Percentiles rank a stretch among this genome's conserved stretches.
These are phyloP conservation scores for Oreochromis niloticus DNA, from an alignment of 2,113 vertebrate genomes.

Conservation along the genomic window DNA sequence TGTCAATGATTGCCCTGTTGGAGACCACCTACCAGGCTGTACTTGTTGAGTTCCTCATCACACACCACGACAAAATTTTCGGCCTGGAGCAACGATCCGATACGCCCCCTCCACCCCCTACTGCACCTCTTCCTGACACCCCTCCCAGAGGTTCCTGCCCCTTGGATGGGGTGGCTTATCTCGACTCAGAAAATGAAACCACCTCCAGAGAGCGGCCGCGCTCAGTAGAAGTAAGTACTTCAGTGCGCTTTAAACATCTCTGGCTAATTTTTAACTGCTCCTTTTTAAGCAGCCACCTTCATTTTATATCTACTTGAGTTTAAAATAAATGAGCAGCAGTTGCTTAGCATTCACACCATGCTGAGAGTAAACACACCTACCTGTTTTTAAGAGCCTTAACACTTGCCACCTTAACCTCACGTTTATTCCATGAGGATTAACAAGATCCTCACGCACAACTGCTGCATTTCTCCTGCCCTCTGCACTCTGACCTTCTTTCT, in stretches of 20 bases:
- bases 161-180: not conserved
- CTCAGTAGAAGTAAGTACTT: constrained; percentile 68
- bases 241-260: not conserved
- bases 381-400: constrained; percentile 31
- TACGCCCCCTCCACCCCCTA: constrained; percentile 45
- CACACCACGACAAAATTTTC: constrained; percentile 78
- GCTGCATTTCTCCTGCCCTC: constrained; percentile 30
- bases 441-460: constrained; percentile 1
- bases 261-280: not conserved
- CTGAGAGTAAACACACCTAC: not conserved
- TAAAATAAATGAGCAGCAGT: not conserved
- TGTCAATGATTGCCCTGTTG: constrained; percentile 77
- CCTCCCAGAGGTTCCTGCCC: constrained; percentile 37
- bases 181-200: constrained; percentile 1
- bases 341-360: not conserved
- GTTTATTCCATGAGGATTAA: constrained; percentile 36
- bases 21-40: constrained; percentile 85
- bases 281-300: not conserved
- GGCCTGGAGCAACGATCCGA: constrained; percentile 54
- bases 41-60: constrained; percentile 86
- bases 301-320: not conserved
- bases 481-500: not conserved
- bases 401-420: constrained; percentile 14
- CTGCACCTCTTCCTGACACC: constrained; percentile 36
- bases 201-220: constrained; percentile 55